Conservation (phyloP, 2,797 vertebrate genomes). For the Cryptoblepharus egeriae region DNA sequence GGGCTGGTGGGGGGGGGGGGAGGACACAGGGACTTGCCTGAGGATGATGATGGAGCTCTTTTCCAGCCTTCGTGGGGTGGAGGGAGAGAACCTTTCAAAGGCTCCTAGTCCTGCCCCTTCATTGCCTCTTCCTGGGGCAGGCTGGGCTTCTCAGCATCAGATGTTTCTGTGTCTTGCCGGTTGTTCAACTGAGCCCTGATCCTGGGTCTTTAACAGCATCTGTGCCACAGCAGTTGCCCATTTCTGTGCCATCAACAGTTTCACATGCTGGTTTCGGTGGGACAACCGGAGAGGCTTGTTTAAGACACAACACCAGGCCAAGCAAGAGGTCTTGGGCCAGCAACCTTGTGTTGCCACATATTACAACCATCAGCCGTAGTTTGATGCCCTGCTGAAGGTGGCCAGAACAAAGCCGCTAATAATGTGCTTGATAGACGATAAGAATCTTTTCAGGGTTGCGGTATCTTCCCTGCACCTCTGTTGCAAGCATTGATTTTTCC, state of each 20-base stretch:
- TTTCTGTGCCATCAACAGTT: background rate
- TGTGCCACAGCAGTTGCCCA: no score
- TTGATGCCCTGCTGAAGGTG: no score
- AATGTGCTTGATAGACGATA: background rate
- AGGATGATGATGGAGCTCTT: no score
- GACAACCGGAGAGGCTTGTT: background rate
- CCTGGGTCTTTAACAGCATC: background rate
- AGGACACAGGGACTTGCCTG: background rate
- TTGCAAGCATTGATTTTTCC: background rate
- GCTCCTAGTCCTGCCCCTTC: no score
- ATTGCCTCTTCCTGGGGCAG: no score
- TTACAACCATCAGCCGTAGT: fast-evolving
- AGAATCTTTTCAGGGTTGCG: no score
- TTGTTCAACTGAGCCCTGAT: background rate
- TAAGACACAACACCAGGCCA: background rate
- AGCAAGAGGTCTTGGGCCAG: background rate
- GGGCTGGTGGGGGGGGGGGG: no score
- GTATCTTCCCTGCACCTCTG: background rate
- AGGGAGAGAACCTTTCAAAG: background rate
- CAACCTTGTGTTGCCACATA: background rate
- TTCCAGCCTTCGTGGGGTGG: no score
- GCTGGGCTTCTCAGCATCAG: no score
- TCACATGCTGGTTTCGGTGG: background rate
- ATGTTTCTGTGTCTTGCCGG: no score
- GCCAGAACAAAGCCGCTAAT: background rate